Base-by-base conservation (phyloP, 2,113 vertebrate genomes). In the Zonotrichia leucophrys region DNA sequence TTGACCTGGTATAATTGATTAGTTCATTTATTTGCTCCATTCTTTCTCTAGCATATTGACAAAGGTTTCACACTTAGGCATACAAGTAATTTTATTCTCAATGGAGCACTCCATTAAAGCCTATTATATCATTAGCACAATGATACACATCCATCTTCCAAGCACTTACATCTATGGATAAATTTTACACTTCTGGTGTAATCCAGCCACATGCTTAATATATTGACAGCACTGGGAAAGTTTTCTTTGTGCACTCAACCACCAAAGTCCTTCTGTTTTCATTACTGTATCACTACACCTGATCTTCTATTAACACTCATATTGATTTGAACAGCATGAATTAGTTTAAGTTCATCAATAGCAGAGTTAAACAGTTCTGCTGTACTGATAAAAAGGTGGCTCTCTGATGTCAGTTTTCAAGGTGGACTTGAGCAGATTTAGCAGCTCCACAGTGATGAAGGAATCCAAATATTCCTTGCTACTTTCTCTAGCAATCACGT, bases 41-140 rank as follows among this genome's bases (percentile, higher is more conserved):
- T 95, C 78, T 81, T 93, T 81, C 82, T n/a, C 72, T 19, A 47
- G 47, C 62, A 72, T 82, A 95, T 84, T 83, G 89, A 87, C 81
- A 94, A 69, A 91, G 28, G 56, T 56, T 96, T 89, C 82, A 93
- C 59, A 70, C 79, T 66, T 74, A 55, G 0, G 1, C 70, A 66
- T 24, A 80, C 39, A 68, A 77, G 70, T 59, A 63, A 89, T 89
- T 87, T 85, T 74, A 80, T 83, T 94, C 94, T 77, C 66, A 73
- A 22, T 58, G 3, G 7, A 85, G 62, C 10, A 91, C 72, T 88
- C 68, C 79, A 90, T 92, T 94, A 88, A 88, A 93, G 63, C 39
- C 82, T 74, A 55, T 86, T 93, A 70, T 39, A 88, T 83, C 79
- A 78, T 83, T 80, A 95, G 58, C 64, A 90, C 64, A 77, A 85